A percentile compares a stretch with the other conserved stretches of the same genome.
These are phyloP conservation scores for Euproctis similis DNA, from an alignment of 2,888 invertebrate genomes.

Conservation along the genomic window DNA sequence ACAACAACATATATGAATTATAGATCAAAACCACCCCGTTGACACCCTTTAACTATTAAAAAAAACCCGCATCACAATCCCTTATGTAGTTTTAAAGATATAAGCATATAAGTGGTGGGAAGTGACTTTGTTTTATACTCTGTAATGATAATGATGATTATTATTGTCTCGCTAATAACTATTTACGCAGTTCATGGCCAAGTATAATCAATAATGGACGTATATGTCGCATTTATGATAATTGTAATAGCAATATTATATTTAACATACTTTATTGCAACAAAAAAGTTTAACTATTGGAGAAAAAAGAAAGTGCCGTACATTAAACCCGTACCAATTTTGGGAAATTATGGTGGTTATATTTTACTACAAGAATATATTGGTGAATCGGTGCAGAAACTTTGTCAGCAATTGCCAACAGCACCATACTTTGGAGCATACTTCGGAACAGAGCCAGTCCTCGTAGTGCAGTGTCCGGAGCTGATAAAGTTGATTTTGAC, in stretches of 20 bases:
- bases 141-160: too few relatives aligned
- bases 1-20: too few relatives aligned
- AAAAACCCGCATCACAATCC: too few relatives aligned
- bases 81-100: too few relatives aligned
- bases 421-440: conserved; percentile 42
- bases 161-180: too few relatives aligned
- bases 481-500: conserved; percentile 35
- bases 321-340: conserved; percentile 26
- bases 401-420: conserved; percentile 31
- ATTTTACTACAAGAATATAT: conserved; percentile 28
- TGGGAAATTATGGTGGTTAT: conserved; percentile 39
- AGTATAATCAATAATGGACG: conserved; percentile 7
- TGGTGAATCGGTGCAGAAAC: conserved; percentile 20
- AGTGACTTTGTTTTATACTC: too few relatives aligned
- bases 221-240: conserved; percentile 9
- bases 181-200: too few relatives aligned
- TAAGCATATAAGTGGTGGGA: too few relatives aligned
- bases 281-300: conserved; percentile 34
- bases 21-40: too few relatives aligned
- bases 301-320: conserved; percentile 30
- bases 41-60: too few relatives aligned
- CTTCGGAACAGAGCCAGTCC: conserved; percentile 42
- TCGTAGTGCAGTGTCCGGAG: conserved; percentile 37
- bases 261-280: conserved; percentile 10
- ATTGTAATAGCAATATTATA: conserved; percentile 4